These are phyloP conservation scores for Podocnemis expansa DNA, from an alignment of 2,113 vertebrate genomes.

Conservation along the genomic window DNA sequence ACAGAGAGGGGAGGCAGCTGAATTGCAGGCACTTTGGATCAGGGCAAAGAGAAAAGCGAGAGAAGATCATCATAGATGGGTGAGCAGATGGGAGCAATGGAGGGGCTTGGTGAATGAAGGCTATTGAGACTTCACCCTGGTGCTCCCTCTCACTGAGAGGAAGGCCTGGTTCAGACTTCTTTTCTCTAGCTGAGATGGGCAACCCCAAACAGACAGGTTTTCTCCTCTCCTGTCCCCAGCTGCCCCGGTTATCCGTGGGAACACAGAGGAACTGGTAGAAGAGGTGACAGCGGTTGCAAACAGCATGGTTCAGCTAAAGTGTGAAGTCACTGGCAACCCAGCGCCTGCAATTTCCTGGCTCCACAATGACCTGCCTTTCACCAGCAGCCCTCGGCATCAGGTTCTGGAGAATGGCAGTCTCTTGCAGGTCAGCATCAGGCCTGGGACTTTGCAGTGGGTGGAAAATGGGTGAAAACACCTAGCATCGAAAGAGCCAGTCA, in stretches of 20 bases:
- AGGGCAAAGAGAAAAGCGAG: not conserved
- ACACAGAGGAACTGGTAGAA: slow-evolving; percentile 79
- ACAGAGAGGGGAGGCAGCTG: not conserved
- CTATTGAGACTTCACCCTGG: not conserved
- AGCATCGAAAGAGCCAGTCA: rapidly evolving
- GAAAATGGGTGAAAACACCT: rapidly evolving
- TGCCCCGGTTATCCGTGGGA: slow-evolving; percentile 81
- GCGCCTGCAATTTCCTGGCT: slow-evolving; percentile 85
- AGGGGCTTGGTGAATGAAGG: not conserved
- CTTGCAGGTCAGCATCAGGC: slow-evolving; percentile 79
- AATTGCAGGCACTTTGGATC: not conserved
- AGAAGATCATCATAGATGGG: not conserved
- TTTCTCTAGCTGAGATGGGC: not conserved
- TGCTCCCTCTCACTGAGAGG: not conserved
- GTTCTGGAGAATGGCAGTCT: slow-evolving; percentile 81
- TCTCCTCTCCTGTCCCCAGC: slow-evolving; percentile 68
- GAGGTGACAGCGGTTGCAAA: slow-evolving; percentile 84
- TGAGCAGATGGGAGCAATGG: not conserved
- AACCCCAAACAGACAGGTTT: rapidly evolving
- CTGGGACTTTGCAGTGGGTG: rapidly evolving
- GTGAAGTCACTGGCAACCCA: slow-evolving; percentile 81
- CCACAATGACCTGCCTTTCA: slow-evolving; percentile 79
- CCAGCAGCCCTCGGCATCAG: slow-evolving; percentile 70
- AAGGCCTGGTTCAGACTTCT: not conserved
- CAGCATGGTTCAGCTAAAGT: slow-evolving; percentile 79